Conservation (phyloP, 1,140 invertebrate species). For the Heliconius melpomene region DNA sequence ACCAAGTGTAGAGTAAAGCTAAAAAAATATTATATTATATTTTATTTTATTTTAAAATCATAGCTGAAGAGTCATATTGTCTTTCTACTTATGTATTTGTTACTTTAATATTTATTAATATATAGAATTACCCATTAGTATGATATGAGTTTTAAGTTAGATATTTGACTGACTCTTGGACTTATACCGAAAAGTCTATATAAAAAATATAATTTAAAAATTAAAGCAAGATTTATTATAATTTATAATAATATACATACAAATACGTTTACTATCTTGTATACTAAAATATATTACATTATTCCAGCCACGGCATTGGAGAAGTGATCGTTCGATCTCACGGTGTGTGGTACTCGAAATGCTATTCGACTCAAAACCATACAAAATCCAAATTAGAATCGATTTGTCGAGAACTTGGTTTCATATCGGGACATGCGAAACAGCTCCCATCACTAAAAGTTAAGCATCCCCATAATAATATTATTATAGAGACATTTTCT, state of each 20-base stretch:
- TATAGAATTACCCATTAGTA: background rate
- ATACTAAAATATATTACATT: constrained; percentile 32
- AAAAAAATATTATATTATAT: too few species aligned
- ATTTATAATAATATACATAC: too few species aligned
- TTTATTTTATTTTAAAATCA: too few species aligned
- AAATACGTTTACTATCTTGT: too few species aligned
- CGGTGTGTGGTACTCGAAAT: constrained; percentile 71
- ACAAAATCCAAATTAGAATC: constrained; percentile 66
- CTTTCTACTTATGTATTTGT: background rate
- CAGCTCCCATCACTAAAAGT: constrained; percentile 47
- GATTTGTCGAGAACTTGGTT: constrained; percentile 67
- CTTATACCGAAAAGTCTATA: too few species aligned
- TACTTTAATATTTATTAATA: background rate
- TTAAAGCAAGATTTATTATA: too few species aligned
- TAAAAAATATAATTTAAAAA: too few species aligned
- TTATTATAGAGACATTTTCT: constrained; percentile 59
- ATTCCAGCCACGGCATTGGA: constrained; percentile 60
- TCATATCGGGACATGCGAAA: constrained; percentile 68
- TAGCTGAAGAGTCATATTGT: too few species aligned
- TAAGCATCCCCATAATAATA: constrained; percentile 51
- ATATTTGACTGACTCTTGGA: too few species aligned
- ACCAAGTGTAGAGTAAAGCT: too few species aligned
- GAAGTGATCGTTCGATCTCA: constrained; percentile 64
- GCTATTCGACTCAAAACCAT: constrained; percentile 58
- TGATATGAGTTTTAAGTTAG: too few species aligned